Base-by-base conservation (phyloP, 1,140 invertebrate genomes). In the Ephestia elutella region DNA sequence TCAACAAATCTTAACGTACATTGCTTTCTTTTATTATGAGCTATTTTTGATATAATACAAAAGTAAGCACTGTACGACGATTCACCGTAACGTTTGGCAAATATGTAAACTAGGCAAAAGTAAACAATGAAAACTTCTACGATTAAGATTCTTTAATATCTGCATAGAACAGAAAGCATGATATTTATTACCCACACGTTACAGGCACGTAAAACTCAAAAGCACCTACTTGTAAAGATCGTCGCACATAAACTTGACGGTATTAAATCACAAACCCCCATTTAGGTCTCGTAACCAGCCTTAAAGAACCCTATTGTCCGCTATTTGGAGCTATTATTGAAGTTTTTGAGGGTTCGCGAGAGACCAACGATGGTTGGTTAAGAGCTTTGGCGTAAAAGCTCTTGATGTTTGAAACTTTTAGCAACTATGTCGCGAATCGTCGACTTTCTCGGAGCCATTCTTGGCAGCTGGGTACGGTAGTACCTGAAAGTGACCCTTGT, bases 371-470 rank as follows among this genome's bases (percentile, higher is more conserved):
- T 59, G 60, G 60, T 57, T 19, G 32, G 5, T 25, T 28, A 38
- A 75, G 65, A 57, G 64, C 71, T 78, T 70, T 54, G 74, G 66
- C 70, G 68, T 80, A 73, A 84, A 82, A 85, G 80, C 81, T 73
- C 74, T 86, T 80, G 68, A 82, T 82, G 74, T 79, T 78, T 81
- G 74, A 74, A 86, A 86, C 76, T 84, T 84, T 86, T 78, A 84
- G 81, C 69, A 75, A 82, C 78, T 83, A 74, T 82, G 79, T 80
- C 76, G 75, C 71, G 68, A 68, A 62, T 65, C 64, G 70, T 73
- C 70, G 71, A 72, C 65, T 68, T 75, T 75, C n/a, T n/a, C 71
- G 63, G 66, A 80, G 73, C 68, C 66, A 73, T 84, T 82, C 76
- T 78, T 78, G 68, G 63, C 74, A 74, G 71, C 70, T 69, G 65